Conservation (phyloP, 2,888 invertebrate species). For the Eremobia ochroleuca region DNA sequence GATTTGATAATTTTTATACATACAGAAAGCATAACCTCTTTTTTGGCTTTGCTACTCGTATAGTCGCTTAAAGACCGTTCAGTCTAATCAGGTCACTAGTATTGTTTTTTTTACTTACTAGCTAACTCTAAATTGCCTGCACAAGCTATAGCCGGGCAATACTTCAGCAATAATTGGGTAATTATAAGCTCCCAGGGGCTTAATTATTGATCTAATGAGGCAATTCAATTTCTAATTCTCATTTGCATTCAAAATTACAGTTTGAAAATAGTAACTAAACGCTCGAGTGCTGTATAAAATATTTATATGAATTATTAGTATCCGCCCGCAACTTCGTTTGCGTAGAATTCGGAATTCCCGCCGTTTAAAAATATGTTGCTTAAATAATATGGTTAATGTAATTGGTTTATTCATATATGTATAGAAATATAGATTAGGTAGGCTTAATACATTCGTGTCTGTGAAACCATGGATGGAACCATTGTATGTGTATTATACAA, state of each 20-base stretch:
- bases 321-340: no score
- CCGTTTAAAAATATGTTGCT: no score
- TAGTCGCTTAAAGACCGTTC: not conserved
- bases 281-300: not conserved
- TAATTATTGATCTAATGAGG: constrained; percentile 31
- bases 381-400: no score
- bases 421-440: no score
- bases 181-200: constrained; percentile 19
- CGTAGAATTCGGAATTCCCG: no score
- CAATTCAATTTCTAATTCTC: constrained; percentile 21
- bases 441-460: no score
- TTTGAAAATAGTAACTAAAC: constrained; percentile 13
- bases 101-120: not conserved
- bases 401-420: no score
- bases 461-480: no score
- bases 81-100: not conserved
- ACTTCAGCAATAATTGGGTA: constrained; percentile 24
- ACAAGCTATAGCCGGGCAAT: constrained; percentile 6
- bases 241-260: constrained; percentile 26
- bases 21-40: not conserved
- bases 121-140: not conserved
- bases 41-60: not conserved
- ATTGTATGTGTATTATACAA: no score
- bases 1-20: no score
- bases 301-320: not conserved